A percentile compares a stretch with the other conserved stretches of the same genome.
These are phyloP conservation scores for Microplitis mediator DNA, from an alignment of 1,140 invertebrate species.

Conservation along the genomic window DNA sequence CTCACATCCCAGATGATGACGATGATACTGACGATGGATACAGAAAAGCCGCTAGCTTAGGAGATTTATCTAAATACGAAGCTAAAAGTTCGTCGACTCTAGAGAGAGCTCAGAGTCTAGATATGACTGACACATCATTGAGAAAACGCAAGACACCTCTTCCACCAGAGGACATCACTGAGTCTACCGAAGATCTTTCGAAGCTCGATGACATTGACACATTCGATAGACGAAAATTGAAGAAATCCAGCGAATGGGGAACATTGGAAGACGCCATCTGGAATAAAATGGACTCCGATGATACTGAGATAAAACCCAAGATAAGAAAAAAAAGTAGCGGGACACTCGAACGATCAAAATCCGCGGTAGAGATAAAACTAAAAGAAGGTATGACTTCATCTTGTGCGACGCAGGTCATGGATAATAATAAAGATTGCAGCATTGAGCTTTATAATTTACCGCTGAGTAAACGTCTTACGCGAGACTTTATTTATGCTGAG, in stretches of 20 bases:
- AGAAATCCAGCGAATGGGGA: constrained; percentile 77
- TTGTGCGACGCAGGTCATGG: constrained; percentile 9
- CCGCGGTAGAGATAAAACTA: constrained; percentile 47
- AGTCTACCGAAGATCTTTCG: constrained; percentile 66
- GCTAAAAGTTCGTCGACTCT: constrained; percentile 68
- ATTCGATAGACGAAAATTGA: constrained; percentile 70
- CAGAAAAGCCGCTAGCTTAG: constrained; percentile 79
- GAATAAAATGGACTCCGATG: constrained; percentile 47
- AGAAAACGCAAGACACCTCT: constrained; percentile 72
- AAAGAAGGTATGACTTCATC: constrained; percentile 32
- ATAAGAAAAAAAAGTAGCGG: constrained; percentile 39
- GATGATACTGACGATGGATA: constrained; percentile 67
- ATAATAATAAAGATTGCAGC: constrained; percentile 39
- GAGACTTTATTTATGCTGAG: constrained; percentile 49
- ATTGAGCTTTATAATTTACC: constrained; percentile 52
- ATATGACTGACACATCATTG: constrained; percentile 74
- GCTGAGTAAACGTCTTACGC: constrained; percentile 46
- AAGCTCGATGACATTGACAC: constrained; percentile 70
- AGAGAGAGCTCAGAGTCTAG: constrained; percentile 81
- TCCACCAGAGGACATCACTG: constrained; percentile 64
- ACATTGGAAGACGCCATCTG: constrained; percentile 77
- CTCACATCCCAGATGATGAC: constrained; percentile 59
- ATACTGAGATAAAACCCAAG: constrained; percentile 15
- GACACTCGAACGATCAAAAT: constrained; percentile 48
- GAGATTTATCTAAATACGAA: constrained; percentile 79